Evolutionary conservation across 2,888 invertebrate species (phyloP).

Genomic region (Cosmia trapezina): DNA sequence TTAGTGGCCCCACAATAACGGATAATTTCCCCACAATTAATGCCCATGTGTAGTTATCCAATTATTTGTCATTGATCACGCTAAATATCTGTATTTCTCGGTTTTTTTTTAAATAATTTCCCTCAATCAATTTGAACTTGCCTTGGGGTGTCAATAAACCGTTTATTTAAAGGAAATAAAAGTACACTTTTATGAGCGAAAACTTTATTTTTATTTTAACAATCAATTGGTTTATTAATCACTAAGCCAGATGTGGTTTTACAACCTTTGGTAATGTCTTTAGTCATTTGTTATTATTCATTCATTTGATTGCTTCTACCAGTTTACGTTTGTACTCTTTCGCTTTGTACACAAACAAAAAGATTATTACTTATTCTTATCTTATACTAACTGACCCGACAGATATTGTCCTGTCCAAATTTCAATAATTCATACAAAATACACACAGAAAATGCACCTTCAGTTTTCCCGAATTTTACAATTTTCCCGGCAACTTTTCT

Average conservation of each 20-base stretch:
- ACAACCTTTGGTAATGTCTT: conserved; percentile 12
- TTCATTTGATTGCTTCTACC: background rate
- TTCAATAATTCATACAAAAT: no score
- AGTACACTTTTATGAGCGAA: conserved; percentile 3
- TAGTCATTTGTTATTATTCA: background rate
- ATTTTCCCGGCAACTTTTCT: no score
- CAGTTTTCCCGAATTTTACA: no score
- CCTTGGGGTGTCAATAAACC: conserved; percentile 30
- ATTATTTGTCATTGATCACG: conserved; percentile 63
- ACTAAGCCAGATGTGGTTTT: conserved; percentile 6
- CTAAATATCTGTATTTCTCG: conserved; percentile 46
- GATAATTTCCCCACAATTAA: conserved; percentile 48
- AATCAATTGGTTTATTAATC: conserved; percentile 29
- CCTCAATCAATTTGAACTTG: conserved; percentile 46
- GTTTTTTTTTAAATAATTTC: conserved; percentile 35
- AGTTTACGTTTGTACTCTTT: background rate
- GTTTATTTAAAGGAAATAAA: conserved; percentile 40
- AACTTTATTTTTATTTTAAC: conserved; percentile 17
- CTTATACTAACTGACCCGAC: no score
- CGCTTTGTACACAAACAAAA: no score
- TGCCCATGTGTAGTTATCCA: conserved; percentile 54
- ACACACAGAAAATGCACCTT: no score
- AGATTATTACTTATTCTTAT: no score
- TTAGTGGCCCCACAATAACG: conserved; percentile 20
- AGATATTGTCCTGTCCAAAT: no score